Percentiles rank a stretch among this genome's conserved stretches.
These are phyloP conservation scores for Centroberyx gerrardi DNA, from an alignment of 2,797 vertebrate genomes.

Conservation along the genomic window DNA sequence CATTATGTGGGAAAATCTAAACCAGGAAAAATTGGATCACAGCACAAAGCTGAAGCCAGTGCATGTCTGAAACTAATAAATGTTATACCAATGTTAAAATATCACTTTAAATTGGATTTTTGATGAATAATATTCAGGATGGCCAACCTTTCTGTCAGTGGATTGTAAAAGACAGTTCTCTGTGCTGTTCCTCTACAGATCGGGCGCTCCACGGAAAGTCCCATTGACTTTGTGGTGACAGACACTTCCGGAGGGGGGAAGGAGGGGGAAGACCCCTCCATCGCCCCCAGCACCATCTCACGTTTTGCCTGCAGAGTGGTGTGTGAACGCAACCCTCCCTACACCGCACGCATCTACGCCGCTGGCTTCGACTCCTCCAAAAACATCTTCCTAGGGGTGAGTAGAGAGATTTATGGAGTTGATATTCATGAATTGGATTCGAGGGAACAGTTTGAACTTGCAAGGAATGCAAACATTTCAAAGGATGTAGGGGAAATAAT, in stretches of 20 bases:
- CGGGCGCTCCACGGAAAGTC: constrained; percentile 87
- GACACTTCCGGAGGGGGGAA: constrained; percentile 85
- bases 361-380: constrained; percentile 89
- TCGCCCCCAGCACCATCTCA: constrained; percentile 87
- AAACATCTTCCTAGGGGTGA: constrained; percentile 88
- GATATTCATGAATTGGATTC: neutral
- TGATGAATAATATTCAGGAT: neutral
- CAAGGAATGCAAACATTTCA: neutral
- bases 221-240: constrained; percentile 88
- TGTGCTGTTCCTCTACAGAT: constrained; percentile 71
- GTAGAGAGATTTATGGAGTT: constrained; percentile 16
- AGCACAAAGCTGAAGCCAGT: too few species aligned
- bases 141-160: neutral
- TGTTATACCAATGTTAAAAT: too few species aligned
- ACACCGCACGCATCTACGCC: constrained; percentile 87
- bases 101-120: neutral
- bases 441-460: neutral
- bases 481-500: neutral
- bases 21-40: too few species aligned
- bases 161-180: neutral
- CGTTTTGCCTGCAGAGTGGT: constrained; percentile 88
- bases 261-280: constrained; percentile 84
- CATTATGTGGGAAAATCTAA: too few species aligned
- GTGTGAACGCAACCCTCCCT: constrained; percentile 86
- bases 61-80: too few species aligned